Conservation (phyloP, 2,797 vertebrate species). For the Scolopax bukidnonensis region DNA sequence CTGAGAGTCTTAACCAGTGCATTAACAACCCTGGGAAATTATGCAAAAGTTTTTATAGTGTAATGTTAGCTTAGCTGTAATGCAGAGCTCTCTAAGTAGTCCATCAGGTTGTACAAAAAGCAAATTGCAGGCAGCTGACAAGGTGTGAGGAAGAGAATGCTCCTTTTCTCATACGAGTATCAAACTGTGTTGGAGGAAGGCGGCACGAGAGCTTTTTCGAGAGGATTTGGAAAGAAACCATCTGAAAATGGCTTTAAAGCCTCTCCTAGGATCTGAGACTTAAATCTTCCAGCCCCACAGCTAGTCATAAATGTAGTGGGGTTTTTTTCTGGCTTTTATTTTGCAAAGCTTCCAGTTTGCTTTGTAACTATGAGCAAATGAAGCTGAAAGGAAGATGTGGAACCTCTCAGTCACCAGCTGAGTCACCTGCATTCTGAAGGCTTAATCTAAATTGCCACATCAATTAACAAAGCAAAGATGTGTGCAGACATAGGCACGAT, state of each 20-base stretch:
- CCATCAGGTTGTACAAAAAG: background rate
- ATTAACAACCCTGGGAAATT: conserved; percentile 28
- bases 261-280: background rate
- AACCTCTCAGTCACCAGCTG: background rate
- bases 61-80: conserved; percentile 19
- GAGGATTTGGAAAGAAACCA: background rate
- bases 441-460: background rate
- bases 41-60: background rate
- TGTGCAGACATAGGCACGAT: background rate
- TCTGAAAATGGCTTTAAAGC: background rate
- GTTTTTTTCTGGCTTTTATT: background rate
- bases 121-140: background rate
- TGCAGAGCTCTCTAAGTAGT: background rate
- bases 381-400: background rate
- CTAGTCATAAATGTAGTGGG: background rate
- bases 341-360: background rate
- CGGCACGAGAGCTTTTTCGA: background rate
- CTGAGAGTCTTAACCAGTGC: background rate
- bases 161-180: background rate
- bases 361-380: background rate
- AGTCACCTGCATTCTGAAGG: background rate
- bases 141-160: background rate
- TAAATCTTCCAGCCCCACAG: background rate
- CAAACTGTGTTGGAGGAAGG: background rate
- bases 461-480: background rate